Conservation (phyloP, 2,888 invertebrate species). For the Tipula confusa region DNA sequence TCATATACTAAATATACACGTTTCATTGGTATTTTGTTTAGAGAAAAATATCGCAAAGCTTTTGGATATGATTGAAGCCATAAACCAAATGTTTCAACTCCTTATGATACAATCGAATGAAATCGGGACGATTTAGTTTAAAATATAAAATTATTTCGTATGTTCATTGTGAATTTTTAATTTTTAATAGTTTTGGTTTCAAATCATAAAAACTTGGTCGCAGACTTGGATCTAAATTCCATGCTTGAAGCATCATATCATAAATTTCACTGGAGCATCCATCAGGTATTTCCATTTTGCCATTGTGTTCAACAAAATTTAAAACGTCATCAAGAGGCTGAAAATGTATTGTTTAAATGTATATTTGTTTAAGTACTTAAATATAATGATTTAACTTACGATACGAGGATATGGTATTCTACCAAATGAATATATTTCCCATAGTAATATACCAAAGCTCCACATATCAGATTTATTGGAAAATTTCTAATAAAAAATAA, state of each 20-base stretch:
- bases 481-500: slow-evolving; percentile 73
- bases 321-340: slow-evolving; percentile 91
- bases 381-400: slow-evolving; percentile 64
- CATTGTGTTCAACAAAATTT: slow-evolving; percentile 96
- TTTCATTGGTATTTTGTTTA: not conserved
- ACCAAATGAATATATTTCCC: slow-evolving; percentile 99
- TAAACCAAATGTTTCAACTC: not conserved
- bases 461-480: slow-evolving; percentile 99
- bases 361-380: not conserved
- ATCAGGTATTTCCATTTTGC: slow-evolving; percentile 99
- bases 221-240: slow-evolving; percentile 85
- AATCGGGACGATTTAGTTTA: too few relatives aligned
- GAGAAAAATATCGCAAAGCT: not conserved
- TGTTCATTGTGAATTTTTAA: slow-evolving; percentile 42
- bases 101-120: not conserved
- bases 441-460: slow-evolving; percentile 97
- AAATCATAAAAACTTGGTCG: slow-evolving; percentile 75
- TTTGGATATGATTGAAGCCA: not conserved
- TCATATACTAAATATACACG: not conserved
- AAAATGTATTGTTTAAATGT: too few relatives aligned
- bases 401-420: slow-evolving; percentile 99
- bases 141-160: not conserved
- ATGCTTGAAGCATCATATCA: slow-evolving; percentile 93
- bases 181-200: slow-evolving; percentile 48
- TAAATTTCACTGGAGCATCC: slow-evolving; percentile 95